Percentiles rank a stretch among this genome's conserved stretches.
Conservation (phyloP, 2,797 vertebrate genomes). For the Sebastes cheni region DNA sequence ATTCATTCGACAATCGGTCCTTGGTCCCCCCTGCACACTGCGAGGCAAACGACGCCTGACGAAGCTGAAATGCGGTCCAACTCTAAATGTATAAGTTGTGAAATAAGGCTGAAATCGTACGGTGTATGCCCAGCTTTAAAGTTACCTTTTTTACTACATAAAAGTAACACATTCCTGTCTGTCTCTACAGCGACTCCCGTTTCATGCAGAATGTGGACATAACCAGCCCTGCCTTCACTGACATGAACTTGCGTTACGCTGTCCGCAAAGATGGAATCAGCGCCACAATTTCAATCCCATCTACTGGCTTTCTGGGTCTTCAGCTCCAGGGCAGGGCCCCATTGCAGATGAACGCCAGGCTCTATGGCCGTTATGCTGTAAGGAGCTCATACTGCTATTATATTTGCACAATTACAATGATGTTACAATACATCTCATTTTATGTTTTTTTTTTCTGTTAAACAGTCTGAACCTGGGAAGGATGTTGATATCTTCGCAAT, state of each 20-base stretch:
- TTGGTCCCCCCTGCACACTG: neutral
- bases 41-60: neutral
- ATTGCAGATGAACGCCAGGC: slow-evolving; percentile 61
- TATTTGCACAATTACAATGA: neutral
- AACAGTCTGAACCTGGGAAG: slow-evolving; percentile 81
- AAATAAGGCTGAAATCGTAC: neutral
- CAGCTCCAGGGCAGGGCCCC: slow-evolving; percentile 54
- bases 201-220: slow-evolving; percentile 69
- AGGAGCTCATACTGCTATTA: slow-evolving; percentile 30
- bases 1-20: neutral
- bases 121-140: neutral
- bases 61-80: neutral
- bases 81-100: neutral
- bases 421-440: neutral
- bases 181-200: slow-evolving; percentile 49
- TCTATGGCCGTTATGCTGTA: slow-evolving; percentile 84
- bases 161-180: neutral
- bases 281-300: slow-evolving; percentile 63
- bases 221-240: slow-evolving; percentile 70
- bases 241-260: slow-evolving; percentile 62
- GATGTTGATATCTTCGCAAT: slow-evolving; percentile 81
- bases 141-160: neutral
- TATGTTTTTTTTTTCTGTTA: neutral
- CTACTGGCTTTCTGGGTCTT: slow-evolving; percentile 81
- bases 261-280: slow-evolving; percentile 54